Evolutionary conservation across 2,113 vertebrate genomes (phyloP).

Genomic region (Nettapus auritus): DNA sequence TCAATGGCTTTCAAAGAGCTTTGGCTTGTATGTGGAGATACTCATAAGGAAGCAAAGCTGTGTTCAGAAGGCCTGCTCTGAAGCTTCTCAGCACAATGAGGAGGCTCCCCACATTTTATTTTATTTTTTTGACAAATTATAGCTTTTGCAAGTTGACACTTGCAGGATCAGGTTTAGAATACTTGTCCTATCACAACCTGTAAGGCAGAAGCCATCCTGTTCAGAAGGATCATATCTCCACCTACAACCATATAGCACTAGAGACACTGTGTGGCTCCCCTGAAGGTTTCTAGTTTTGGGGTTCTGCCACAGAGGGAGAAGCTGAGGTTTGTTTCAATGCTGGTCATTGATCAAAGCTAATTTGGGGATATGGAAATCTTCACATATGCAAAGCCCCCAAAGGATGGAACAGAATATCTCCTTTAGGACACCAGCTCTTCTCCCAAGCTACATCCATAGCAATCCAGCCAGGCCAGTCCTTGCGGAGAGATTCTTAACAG

Average conservation of each 20-base stretch:
- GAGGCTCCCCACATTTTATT: neutral
- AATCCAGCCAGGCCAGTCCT: constrained; percentile 22
- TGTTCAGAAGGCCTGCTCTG: neutral
- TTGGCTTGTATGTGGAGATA: neutral
- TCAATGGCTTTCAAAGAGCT: neutral
- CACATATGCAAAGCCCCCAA: neutral
- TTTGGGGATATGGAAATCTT: neutral
- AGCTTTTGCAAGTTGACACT: neutral
- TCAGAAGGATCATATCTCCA: neutral
- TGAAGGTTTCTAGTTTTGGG: neutral
- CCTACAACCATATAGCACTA: neutral
- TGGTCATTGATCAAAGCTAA: neutral
- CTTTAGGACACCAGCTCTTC: neutral
- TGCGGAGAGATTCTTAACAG: constrained; percentile 18
- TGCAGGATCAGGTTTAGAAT: neutral
- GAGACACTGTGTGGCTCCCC: neutral
- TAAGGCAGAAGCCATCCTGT: neutral
- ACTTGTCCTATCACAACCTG: neutral
- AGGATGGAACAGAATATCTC: neutral
- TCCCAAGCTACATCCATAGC: neutral
- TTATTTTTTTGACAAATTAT: neutral
- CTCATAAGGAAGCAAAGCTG: neutral
- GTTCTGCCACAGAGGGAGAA: neutral
- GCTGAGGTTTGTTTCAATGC: neutral
- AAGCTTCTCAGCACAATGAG: neutral